phyloP scores from a whole-genome alignment of 2,113 vertebrate genomes.

The Smithornis capensis region DNA sequence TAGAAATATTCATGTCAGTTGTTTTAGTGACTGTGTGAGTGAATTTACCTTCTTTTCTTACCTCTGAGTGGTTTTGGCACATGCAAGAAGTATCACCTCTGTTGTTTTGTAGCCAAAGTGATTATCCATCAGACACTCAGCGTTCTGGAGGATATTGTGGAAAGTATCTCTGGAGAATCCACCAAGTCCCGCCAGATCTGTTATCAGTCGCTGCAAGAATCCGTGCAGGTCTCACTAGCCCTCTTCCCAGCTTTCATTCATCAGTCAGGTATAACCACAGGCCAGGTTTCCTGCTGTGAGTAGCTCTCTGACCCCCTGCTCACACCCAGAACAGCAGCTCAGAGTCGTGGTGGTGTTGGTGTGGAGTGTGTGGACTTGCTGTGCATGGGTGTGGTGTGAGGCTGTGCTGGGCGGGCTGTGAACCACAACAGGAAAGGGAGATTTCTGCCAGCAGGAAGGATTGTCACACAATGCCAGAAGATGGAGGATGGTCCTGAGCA shows the following conservation, averaged over 20 bases:
- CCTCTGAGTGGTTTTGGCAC: neutral
- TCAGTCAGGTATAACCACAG: slow-evolving; percentile 87
- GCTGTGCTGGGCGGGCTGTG: neutral
- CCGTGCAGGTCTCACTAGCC: slow-evolving; percentile 93
- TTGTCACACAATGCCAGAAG: neutral
- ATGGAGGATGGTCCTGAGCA: neutral
- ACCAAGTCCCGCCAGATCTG: slow-evolving; percentile 98
- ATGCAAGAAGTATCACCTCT: neutral
- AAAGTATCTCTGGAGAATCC: slow-evolving; percentile 92
- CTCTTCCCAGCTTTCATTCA: slow-evolving; percentile 97
- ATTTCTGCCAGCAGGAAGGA: neutral
- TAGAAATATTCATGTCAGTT: neutral
- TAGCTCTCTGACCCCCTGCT: neutral
- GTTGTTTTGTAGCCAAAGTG: slow-evolving; percentile 82
- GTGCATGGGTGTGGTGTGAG: neutral
- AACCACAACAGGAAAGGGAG: neutral
- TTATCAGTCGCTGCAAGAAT: slow-evolving; percentile 97
- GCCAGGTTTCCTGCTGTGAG: slow-evolving; percentile 10
- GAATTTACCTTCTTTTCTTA: neutral
- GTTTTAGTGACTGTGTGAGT: neutral
- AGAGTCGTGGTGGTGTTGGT: neutral
- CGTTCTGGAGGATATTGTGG: slow-evolving; percentile 90
- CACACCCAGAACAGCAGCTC: neutral
- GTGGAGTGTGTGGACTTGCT: neutral
- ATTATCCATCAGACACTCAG: slow-evolving; percentile 93